phyloP scores from a whole-genome alignment of 2,113 vertebrate species.

The Oncorhynchus gorbuscha region DNA sequence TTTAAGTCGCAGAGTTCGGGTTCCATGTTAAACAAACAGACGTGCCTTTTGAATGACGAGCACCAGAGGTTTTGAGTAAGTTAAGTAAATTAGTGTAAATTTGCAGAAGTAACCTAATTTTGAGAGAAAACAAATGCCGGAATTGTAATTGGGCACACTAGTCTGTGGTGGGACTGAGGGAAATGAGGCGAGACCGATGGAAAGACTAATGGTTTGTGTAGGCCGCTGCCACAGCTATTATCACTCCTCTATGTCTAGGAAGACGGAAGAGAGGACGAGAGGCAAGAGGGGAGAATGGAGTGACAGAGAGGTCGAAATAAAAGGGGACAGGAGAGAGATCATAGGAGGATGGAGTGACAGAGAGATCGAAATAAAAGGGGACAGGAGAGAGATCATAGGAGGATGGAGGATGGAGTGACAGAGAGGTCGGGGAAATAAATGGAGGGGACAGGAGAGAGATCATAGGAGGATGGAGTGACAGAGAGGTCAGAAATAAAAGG shows the following conservation, averaged over 20 bases:
- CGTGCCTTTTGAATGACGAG: constrained; percentile 52
- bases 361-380: constrained; percentile 11
- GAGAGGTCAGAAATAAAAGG: constrained; percentile 11
- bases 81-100: constrained; percentile 78
- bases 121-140: constrained; percentile 72
- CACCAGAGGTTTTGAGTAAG: constrained; percentile 62
- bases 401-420: constrained; percentile 1
- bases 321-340: constrained; percentile 6
- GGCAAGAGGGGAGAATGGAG: constrained; percentile 8
- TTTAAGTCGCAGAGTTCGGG: constrained; percentile 63
- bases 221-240: constrained; percentile 51
- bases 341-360: not conserved
- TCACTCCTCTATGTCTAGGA: constrained; percentile 34
- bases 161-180: constrained; percentile 46
- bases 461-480: not conserved
- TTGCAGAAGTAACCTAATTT: constrained; percentile 79
- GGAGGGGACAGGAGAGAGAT: constrained; percentile 8
- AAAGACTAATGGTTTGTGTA: constrained; percentile 66
- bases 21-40: constrained; percentile 76
- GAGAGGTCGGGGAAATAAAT: constrained; percentile 4
- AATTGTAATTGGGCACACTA: constrained; percentile 74
- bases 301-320: constrained; percentile 1
- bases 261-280: constrained; percentile 19
- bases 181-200: constrained; percentile 69
- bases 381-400: not conserved